Evolutionary conservation across 2,113 vertebrate species (phyloP), one percentile per base, ranked within the genome.

Genomic region (Alaudala cheleensis): DNA sequence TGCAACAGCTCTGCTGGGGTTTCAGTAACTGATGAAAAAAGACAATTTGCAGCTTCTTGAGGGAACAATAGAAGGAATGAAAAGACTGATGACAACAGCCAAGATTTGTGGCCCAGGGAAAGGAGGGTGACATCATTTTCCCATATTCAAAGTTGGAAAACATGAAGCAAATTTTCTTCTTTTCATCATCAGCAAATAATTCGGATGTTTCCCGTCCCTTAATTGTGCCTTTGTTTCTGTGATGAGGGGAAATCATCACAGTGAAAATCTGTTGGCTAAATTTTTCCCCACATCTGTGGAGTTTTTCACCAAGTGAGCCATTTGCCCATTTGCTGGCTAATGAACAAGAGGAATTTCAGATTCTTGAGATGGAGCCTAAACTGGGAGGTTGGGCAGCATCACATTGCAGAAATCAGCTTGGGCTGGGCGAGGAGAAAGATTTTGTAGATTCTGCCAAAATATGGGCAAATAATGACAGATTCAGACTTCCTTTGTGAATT

Each of bases 91-190:
- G 83, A 94, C 64, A 91, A 60, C 65, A 81, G 70, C 53, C 58
- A 95, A 88, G 58, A 89, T 89, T 65, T 31, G 53, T 88, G 50
- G 78, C 83, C 83, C 26, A 72, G 45, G 37, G 26, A 95, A 91
- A 86, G 85, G 71, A 87, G 64, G 65, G 37, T 37, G 1, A 72
- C 88, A 95, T 93, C 64, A 93, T 93, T 97, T 97, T 95, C 91
- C 82, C 53, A 95, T 96, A 96, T 96, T 96, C 88, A 76, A 84
- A 96, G 96, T 97, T 96, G 86, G 90, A 86, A 94, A 97, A 97
- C 97, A 97, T 45, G 57, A 86, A 81, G 91, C 60, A 82, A 89
- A 77, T 97, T 95, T 94, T 83, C 90, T 93, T 89, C 92, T 69
- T 97, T 96, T 97, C 93, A 94, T 95, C 91, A 72, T 64, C 60